Evolutionary conservation across 2,113 vertebrate species (phyloP).

Genomic region (Microtus pennsylvanicus): DNA sequence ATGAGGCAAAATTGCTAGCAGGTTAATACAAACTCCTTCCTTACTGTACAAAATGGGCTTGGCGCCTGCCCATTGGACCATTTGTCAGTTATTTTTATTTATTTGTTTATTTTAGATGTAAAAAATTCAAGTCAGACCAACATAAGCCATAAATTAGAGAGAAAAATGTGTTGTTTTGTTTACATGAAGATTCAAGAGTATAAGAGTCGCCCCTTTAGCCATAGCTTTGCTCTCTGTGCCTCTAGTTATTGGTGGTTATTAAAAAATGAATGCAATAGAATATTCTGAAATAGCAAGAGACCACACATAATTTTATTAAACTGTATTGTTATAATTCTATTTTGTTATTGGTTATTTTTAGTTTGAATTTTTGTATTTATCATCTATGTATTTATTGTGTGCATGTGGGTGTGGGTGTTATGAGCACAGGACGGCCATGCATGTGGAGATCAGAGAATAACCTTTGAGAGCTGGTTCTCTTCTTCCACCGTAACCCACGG

Average conservation of each 20-base stretch:
- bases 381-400: not conserved
- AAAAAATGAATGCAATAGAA: not conserved
- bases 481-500: not conserved
- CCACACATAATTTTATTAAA: not conserved
- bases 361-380: not conserved
- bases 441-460: not conserved
- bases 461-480: not conserved
- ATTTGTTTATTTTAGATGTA: not conserved
- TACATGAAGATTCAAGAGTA: not conserved
- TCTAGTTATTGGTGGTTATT: not conserved
- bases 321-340: not conserved
- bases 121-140: conserved; percentile 12
- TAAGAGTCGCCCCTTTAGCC: not conserved
- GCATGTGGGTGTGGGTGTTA: not conserved
- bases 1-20: not conserved
- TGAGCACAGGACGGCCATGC: not conserved
- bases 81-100: not conserved
- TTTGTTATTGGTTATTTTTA: not conserved
- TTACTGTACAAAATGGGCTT: not conserved
- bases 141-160: not conserved
- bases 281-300: not conserved
- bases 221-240: not conserved
- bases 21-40: not conserved
- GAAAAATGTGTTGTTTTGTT: not conserved
- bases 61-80: not conserved